Evolutionary conservation across 1,140 invertebrate genomes (phyloP).

Genomic region (Drosophila rufa): DNA sequence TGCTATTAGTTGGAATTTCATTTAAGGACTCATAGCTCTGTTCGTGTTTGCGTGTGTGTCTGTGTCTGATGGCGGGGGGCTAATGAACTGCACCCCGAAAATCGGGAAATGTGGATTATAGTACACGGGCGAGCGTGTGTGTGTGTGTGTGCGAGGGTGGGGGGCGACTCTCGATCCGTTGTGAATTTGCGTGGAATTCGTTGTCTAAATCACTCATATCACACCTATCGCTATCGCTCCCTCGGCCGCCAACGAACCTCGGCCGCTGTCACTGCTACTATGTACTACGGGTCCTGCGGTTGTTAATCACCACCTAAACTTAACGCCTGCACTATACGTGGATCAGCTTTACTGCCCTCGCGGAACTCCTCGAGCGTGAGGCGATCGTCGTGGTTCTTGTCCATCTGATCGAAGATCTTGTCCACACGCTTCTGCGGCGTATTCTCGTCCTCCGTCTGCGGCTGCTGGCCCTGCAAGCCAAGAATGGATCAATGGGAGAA

Average conservation of each 20-base stretch:
- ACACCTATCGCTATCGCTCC: conserved; percentile 45
- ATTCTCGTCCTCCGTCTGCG: conserved; percentile 96
- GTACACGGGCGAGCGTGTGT: conserved; percentile 20
- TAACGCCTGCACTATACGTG: conserved; percentile 98
- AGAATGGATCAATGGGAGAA: neutral
- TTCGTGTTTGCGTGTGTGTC: conserved; percentile 1
- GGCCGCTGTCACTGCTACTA: conserved; percentile 4
- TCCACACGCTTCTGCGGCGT: conserved; percentile 98
- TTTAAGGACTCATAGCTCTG: conserved; percentile 17
- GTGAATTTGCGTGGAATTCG: conserved; percentile 52
- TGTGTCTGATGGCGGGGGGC: neutral
- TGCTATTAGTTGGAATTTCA: conserved; percentile 66
- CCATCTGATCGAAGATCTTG: conserved; percentile 99
- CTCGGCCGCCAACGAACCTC: conserved; percentile 6
- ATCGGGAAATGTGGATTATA: conserved; percentile 14
- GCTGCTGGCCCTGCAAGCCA: conserved; percentile 91
- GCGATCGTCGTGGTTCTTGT: conserved; percentile 97
- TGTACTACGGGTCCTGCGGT: conserved; percentile 59
- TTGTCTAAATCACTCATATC: conserved; percentile 38
- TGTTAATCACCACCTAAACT: conserved; percentile 89
- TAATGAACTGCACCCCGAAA: conserved; percentile 22
- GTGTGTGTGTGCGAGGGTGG: conserved; percentile 85
- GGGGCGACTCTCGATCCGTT: conserved; percentile 13
- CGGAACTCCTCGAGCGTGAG: conserved; percentile 94
- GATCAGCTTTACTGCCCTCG: conserved; percentile 99